These are phyloP conservation scores for Pteropus rufus DNA, from an alignment of 2,797 vertebrate genomes.

Conservation along the genomic window DNA sequence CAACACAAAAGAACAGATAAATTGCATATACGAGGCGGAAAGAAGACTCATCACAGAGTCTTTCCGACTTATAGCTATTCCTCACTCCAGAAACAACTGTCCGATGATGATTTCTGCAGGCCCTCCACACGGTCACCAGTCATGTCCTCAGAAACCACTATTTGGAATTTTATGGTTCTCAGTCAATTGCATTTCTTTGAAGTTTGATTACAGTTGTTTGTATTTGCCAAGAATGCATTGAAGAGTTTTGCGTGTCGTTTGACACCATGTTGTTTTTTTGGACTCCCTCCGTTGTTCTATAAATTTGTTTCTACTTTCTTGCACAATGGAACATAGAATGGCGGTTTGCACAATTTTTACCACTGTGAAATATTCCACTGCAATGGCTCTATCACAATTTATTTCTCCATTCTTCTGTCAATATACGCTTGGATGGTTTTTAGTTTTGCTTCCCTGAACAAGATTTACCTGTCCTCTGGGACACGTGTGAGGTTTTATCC, in stretches of 20 bases:
- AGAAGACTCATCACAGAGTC: neutral
- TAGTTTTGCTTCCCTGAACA: neutral
- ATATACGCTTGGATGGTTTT: neutral
- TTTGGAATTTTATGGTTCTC: neutral
- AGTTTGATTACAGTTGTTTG: neutral
- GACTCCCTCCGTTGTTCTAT: neutral
- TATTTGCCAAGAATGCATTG: neutral
- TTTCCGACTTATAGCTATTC: accelerated
- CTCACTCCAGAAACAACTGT: neutral
- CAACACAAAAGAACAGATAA: neutral
- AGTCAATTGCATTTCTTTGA: neutral
- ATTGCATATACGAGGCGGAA: neutral
- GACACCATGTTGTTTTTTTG: neutral
- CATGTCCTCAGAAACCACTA: neutral
- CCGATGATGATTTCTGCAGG: neutral
- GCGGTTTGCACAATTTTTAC: neutral
- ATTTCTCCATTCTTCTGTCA: neutral
- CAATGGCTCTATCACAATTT: neutral
- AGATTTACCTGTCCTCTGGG: neutral
- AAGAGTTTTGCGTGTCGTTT: neutral
- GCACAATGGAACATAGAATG: accelerated
- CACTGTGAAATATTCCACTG: neutral
- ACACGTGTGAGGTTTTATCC: neutral
- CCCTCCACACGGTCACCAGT: too few species aligned
- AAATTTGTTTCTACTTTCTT: neutral